These are phyloP conservation scores for Tetraodon nigroviridis DNA, from an alignment of 2,113 vertebrate species.

Conservation along the genomic window DNA sequence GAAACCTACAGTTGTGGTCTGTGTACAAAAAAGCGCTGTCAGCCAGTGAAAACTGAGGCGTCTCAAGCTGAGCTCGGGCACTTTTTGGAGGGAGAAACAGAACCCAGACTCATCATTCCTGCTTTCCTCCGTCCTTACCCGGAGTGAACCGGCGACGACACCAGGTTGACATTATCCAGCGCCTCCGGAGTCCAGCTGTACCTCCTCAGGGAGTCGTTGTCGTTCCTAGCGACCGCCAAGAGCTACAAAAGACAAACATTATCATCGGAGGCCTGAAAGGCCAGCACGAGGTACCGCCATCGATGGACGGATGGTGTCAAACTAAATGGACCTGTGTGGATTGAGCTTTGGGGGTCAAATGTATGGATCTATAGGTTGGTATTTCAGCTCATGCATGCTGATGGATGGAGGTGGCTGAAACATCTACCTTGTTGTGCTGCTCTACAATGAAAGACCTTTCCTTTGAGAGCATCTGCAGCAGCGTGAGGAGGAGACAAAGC, in stretches of 20 bases:
- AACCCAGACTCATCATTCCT: too few species aligned
- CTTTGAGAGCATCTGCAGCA: conserved; percentile 75
- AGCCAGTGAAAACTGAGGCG: too few species aligned
- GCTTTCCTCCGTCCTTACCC: conserved; percentile 78
- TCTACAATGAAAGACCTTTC: conserved; percentile 75
- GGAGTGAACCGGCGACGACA: conserved; percentile 94
- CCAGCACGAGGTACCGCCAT: too few species aligned
- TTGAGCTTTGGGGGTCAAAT: too few species aligned
- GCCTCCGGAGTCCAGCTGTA: conserved; percentile 95
- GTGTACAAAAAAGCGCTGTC: too few species aligned
- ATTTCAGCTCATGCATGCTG: neutral
- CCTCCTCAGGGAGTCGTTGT: conserved; percentile 88
- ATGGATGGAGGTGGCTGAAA: neutral
- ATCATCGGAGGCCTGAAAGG: neutral
- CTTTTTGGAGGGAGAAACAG: neutral
- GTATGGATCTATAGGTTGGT: too few species aligned
- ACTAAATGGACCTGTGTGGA: too few species aligned
- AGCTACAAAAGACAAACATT: neutral
- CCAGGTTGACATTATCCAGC: conserved; percentile 93
- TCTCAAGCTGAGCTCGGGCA: neutral
- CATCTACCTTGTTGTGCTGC: conserved; percentile 74
- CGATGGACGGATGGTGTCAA: too few species aligned
- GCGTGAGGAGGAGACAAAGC: conserved; percentile 7
- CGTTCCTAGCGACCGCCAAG: conserved; percentile 86
- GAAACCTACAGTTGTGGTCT: neutral